A percentile compares a stretch with the other conserved stretches of the same genome.
These are phyloP conservation scores for Circaetus gallicus DNA, from an alignment of 2,113 vertebrate species.

Conservation along the genomic window DNA sequence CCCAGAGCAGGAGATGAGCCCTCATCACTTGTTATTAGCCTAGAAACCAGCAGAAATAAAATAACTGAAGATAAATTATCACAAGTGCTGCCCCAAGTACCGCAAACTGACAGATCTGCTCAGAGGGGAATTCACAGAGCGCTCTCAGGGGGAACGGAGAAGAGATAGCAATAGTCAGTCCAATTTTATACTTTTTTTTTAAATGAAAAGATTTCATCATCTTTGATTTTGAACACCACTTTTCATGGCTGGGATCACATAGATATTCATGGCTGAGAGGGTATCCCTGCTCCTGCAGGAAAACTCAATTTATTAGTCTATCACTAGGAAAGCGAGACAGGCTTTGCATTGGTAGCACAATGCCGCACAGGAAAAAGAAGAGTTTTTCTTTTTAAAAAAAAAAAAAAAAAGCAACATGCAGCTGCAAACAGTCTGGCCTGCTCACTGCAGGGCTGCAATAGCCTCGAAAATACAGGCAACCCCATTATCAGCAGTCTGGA, in stretches of 20 bases:
- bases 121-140: not conserved
- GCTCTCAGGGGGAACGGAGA: rapidly evolving
- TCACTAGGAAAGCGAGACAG: not conserved
- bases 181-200: not conserved
- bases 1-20: conserved; percentile 46
- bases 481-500: not conserved
- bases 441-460: not conserved
- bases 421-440: not conserved
- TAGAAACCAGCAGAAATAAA: conserved; percentile 45
- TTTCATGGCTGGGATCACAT: not conserved
- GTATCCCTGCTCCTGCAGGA: not conserved
- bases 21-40: conserved; percentile 50
- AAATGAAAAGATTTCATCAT: not conserved
- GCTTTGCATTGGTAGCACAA: not conserved
- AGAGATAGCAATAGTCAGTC: not conserved
- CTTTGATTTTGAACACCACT: not conserved
- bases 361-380: not conserved
- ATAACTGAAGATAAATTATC: conserved; percentile 34
- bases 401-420: not conserved
- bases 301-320: not conserved
- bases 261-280: conserved; percentile 18
- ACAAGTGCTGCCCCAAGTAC: not conserved
- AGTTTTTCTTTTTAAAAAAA: not conserved
- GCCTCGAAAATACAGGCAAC: not conserved
- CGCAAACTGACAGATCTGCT: not conserved